phyloP scores from a whole-genome alignment of 2,888 invertebrate genomes.

The Eupithecia exiguata region DNA sequence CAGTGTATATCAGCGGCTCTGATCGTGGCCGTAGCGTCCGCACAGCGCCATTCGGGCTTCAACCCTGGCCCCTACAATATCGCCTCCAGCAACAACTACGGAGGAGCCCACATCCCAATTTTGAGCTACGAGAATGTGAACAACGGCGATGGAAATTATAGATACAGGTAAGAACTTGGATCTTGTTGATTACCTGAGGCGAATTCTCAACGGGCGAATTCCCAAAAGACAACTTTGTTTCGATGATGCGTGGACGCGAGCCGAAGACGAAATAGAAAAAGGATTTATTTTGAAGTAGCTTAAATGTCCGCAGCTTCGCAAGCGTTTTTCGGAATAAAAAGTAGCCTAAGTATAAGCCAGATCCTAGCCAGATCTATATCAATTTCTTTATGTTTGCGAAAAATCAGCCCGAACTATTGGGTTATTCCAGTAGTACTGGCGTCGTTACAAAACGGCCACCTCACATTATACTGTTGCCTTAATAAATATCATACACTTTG shows the following conservation, averaged over 20 bases:
- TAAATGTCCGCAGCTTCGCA: too few species aligned
- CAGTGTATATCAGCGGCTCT: slow-evolving; percentile 56
- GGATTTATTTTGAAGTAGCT: too few species aligned
- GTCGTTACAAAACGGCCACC: too few species aligned
- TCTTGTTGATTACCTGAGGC: not conserved
- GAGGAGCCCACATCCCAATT: slow-evolving; percentile 82
- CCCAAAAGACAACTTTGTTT: not conserved
- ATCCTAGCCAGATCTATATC: too few species aligned
- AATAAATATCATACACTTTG: too few species aligned
- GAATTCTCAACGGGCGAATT: not conserved
- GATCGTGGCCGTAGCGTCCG: slow-evolving; percentile 52
- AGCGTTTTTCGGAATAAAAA: too few species aligned
- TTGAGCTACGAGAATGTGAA: slow-evolving; percentile 84
- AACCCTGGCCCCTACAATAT: slow-evolving; percentile 53
- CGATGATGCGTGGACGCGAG: not conserved
- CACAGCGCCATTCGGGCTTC: slow-evolving; percentile 48
- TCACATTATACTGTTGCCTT: too few species aligned
- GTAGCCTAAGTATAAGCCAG: too few species aligned
- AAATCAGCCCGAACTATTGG: too few species aligned
- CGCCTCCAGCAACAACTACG: slow-evolving; percentile 50
- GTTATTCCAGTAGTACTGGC: too few species aligned
- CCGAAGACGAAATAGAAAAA: too few species aligned
- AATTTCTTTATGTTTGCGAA: too few species aligned
- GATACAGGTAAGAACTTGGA: slow-evolving; percentile 77
- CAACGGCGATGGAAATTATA: slow-evolving; percentile 85